Evolutionary conservation across 2,797 vertebrate genomes (phyloP).

Genomic region (Amblyraja radiata): DNA sequence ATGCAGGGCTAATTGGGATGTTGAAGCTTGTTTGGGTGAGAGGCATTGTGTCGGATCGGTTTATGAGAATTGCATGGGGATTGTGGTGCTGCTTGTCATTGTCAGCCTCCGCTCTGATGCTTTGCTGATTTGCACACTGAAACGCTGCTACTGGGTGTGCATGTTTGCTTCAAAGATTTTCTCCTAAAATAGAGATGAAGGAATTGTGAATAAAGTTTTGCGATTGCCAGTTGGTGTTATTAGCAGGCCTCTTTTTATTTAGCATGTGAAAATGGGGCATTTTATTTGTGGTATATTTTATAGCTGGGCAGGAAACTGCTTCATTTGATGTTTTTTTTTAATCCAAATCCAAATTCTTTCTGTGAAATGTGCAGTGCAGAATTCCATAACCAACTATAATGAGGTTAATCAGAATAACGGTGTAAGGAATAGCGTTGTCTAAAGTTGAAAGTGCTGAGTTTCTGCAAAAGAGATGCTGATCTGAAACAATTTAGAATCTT

Average conservation of each 20-base stretch:
- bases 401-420: not conserved
- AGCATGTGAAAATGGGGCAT: not conserved
- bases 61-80: not conserved
- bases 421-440: not conserved
- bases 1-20: not conserved
- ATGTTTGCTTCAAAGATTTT: not conserved
- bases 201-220: not conserved
- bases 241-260: not conserved
- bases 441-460: not conserved
- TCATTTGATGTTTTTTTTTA: not conserved
- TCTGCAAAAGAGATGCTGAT: not conserved
- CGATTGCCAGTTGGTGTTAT: not conserved
- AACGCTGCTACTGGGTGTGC: not conserved
- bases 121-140: not conserved
- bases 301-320: not conserved
- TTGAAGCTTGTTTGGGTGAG: conserved; percentile 14
- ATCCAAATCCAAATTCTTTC: not conserved
- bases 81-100: conserved; percentile 4
- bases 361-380: not conserved
- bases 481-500: not conserved
- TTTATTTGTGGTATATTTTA: not conserved
- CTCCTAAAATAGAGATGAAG: not conserved
- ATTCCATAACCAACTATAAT: not conserved
- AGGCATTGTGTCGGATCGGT: not conserved
- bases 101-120: not conserved